Conservation (phyloP, 92 coral and sea anemone genomes). For the Porites cylindrica region DNA sequence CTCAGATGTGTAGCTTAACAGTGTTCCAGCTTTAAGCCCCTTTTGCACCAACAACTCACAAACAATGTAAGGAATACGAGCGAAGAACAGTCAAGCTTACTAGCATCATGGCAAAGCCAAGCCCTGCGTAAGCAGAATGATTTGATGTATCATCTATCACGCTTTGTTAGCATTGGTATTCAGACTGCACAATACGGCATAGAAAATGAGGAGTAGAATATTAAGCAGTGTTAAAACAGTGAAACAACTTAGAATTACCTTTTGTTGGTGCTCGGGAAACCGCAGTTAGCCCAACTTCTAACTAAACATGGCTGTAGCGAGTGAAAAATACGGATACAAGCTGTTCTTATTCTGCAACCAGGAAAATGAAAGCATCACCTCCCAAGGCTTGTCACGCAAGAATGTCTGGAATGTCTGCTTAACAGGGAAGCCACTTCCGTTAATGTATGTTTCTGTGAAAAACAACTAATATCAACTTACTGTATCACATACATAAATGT, state of each 20-base stretch:
- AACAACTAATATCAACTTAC: too few species aligned
- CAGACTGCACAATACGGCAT: not conserved
- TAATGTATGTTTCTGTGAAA: too few species aligned
- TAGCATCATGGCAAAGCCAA: not conserved
- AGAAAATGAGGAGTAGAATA: not conserved
- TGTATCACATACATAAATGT: too few species aligned
- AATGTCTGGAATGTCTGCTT: too few species aligned
- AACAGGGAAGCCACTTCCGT: too few species aligned
- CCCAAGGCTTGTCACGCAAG: too few species aligned
- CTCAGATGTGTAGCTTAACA: not conserved
- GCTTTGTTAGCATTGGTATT: constrained; percentile 3
- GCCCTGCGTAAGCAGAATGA: not conserved
- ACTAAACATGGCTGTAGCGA: too few species aligned
- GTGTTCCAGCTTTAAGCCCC: not conserved
- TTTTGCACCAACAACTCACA: not conserved
- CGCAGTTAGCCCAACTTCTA: too few species aligned
- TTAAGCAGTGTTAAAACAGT: not conserved
- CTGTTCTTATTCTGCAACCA: too few species aligned
- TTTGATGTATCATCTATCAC: constrained; percentile 10
- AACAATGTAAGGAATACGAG: not conserved
- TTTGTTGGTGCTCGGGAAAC: too few species aligned
- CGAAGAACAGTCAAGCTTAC: not conserved
- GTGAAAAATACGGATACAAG: too few species aligned
- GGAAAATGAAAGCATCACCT: too few species aligned
- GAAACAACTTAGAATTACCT: not conserved